Evolutionary conservation across 2,797 vertebrate genomes (phyloP), one percentile per base, ranked within the genome.

Genomic region (Odontamblyopus rebecca): DNA sequence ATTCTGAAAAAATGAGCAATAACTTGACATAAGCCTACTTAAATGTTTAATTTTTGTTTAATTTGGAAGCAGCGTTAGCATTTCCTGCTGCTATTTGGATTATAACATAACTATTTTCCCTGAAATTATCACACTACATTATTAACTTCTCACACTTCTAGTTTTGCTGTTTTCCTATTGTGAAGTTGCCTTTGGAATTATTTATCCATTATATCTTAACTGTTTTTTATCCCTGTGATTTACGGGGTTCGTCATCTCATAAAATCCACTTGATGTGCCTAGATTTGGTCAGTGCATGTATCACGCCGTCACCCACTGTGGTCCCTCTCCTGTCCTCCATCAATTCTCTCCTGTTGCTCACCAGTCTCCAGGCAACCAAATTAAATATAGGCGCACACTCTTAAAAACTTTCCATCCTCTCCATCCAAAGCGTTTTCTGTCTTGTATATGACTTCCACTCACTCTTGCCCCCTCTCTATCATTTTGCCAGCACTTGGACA

Each of bases 321-420:
- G 87, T 88, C 89, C 82, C 80, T 73, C 80, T 81, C 71, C 78
- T 79, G 62, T 78, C 75, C 82, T 83, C 87, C 86, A 85, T 91
- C 89, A 67, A 72, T 86, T 74, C 84, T 80, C 78, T 80, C 77
- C 85, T 91, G 89, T 92, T 92, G 87, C 91, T 91, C 88, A 80
- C 78, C 53, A 79, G 94, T 94, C 80, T 89, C 93, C 76, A 61
- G 74, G 94, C 82, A 88, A 93, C 92, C 70, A 57, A 88, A 93
- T 94, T 93, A 95, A 95, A 95, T 94, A 95, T 94, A 94, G 92
- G 86, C 84, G 85, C 73, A 68, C 85, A 76, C 91, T 90, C 88
- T 90, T 83, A 82, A 89, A 62, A 91, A 93, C 87, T 94, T 94
- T 95, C 93, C 93, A 78, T 93, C 90, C 81, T 87, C 85, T 91